Evolutionary conservation across 1,140 invertebrate genomes (phyloP).

Genomic region (Brachionus angularis): DNA sequence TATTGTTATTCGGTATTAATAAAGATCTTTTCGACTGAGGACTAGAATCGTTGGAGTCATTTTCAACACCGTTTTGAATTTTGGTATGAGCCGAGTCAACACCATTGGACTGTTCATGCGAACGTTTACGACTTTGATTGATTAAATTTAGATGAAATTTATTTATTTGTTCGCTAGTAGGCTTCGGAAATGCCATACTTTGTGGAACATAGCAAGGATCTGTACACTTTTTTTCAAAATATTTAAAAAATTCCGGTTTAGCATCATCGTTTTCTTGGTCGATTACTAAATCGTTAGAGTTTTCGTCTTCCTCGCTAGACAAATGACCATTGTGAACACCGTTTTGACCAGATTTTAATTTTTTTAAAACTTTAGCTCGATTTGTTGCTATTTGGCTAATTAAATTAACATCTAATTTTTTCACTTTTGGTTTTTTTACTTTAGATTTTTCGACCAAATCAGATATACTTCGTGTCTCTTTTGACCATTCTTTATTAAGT

Average conservation of each 20-base stretch:
- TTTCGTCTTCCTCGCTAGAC: constrained; percentile 36
- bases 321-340: neutral
- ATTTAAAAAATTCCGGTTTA: constrained; percentile 32
- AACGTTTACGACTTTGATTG: constrained; percentile 10
- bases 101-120: constrained; percentile 1
- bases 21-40: constrained; percentile 8
- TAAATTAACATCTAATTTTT: neutral
- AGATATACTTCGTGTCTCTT: neutral
- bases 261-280: constrained; percentile 2
- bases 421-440: neutral
- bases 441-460: neutral
- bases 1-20: neutral
- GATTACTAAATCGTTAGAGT: constrained; percentile 25
- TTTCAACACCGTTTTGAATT: constrained; percentile 26
- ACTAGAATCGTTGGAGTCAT: constrained; percentile 26
- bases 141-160: constrained; percentile 42
- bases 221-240: constrained; percentile 38
- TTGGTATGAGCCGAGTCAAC: neutral
- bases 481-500: constrained; percentile 7
- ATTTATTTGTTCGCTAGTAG: constrained; percentile 27
- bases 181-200: constrained; percentile 23
- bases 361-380: neutral
- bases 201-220: constrained; percentile 4
- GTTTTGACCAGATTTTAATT: neutral
- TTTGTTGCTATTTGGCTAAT: constrained; percentile 25